Evolutionary conservation across 64 coral and sea anemone species (phyloP).

Genomic region (Porites lutea): DNA sequence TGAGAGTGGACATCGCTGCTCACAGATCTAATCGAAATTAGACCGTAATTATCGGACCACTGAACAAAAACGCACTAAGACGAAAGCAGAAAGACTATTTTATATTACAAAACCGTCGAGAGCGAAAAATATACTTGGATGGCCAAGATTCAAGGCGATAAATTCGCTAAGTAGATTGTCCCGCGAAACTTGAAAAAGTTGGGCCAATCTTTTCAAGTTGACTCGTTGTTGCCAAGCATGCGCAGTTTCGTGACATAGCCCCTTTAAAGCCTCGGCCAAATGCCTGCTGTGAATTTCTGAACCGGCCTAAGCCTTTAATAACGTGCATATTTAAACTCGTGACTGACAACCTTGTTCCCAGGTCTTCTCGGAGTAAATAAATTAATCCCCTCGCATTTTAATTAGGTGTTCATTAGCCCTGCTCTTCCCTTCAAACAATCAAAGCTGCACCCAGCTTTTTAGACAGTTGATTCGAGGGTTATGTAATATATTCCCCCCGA

Average conservation of each 20-base stretch:
- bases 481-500: too few relatives aligned
- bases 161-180: neutral
- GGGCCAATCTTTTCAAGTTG: slow-evolving; percentile 13
- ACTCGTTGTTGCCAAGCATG: neutral
- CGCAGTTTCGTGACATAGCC: slow-evolving; percentile 1
- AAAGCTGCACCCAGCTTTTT: too few relatives aligned
- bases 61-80: neutral
- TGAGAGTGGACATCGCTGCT: slow-evolving; percentile 4
- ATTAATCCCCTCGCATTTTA: too few relatives aligned
- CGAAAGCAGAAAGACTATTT: neutral
- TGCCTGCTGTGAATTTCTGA: too few relatives aligned
- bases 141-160: neutral
- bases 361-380: too few relatives aligned
- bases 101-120: neutral
- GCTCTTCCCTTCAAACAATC: too few relatives aligned
- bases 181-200: slow-evolving; percentile 15
- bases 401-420: too few relatives aligned
- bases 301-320: too few relatives aligned
- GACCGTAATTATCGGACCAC: neutral
- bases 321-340: too few relatives aligned
- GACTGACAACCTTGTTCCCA: too few relatives aligned
- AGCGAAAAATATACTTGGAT: neutral
- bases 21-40: neutral
- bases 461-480: too few relatives aligned
- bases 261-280: neutral